Base-by-base conservation (phyloP, 64 coral and sea anemone species). In the Montipora sp. region DNA sequence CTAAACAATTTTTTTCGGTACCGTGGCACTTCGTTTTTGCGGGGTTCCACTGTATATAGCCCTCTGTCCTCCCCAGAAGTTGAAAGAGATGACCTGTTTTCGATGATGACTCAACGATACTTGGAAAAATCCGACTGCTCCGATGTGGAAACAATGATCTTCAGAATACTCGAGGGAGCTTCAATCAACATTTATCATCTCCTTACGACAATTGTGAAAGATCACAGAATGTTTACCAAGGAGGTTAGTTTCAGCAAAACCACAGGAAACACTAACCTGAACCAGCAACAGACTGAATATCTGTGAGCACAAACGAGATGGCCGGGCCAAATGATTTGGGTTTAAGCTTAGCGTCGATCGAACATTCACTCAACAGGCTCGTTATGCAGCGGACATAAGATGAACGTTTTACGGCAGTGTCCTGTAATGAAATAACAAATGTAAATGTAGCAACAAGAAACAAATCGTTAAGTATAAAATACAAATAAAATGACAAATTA, bases 201-300 rank as follows among this genome's bases (percentile, higher is more conserved):
- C 27, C 27, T 36, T 36, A 36, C 27, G 27, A 36, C 27, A 36
- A 36, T 36, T 36, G 36, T 36, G 36, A 36, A 36, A 36, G 36
- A 36, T 36, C 36, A 36, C 36, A 2, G 36, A 57, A 6, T 11
- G 53, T 57, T 57, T 57, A 57, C 7, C 7, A 57, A 57, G 0
- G 51, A 5, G 11, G 0, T 11, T 11, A 57, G 53, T 11, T 71
- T 71, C 21, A 2, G 4, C 8, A 3, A 20, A 86, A 48, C 48
- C 23, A 15, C 18, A n/a, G 4, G 11, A 72, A 44, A 44, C 7
- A 48, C 78, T 68, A 22, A 92, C 95, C 95, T 75, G 95, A 90
- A 20, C 95, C 95, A 59, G 95, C 95, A 47, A 94, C 87, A 73
- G 77, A 93, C 79, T 96, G 80, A 6, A 94, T 75, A 44, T 96